Conservation (phyloP, 2,113 vertebrate genomes). For the Notarius lentiginosus region DNA sequence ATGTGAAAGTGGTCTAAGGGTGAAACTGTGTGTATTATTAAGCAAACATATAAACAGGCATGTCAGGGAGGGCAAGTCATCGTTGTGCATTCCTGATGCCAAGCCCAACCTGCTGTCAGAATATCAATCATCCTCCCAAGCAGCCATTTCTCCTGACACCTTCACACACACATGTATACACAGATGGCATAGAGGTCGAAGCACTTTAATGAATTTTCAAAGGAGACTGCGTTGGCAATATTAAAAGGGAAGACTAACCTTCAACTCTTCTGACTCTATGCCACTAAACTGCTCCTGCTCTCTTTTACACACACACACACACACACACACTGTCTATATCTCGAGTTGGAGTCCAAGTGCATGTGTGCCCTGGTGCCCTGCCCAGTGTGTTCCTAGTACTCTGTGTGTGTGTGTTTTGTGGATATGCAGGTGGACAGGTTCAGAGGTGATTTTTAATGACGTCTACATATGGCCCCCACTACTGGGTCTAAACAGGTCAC, state of each 20-base stretch:
- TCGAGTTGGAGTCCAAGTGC: background rate
- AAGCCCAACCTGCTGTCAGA: constrained; percentile 57
- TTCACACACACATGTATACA: constrained; percentile 34
- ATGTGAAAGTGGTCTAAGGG: background rate
- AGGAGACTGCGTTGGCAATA: constrained; percentile 66
- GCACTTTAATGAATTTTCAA: constrained; percentile 74
- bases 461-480: constrained; percentile 67
- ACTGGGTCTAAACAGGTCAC: constrained; percentile 57
- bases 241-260: constrained; percentile 67
- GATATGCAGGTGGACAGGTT: constrained; percentile 49
- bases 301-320: background rate
- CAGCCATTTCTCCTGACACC: constrained; percentile 35
- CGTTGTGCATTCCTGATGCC: constrained; percentile 49
- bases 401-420: constrained; percentile 9
- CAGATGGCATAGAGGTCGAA: constrained; percentile 66
- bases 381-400: background rate
- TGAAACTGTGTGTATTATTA: constrained; percentile 3
- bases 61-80: background rate
- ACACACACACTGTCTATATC: background rate
- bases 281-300: background rate
- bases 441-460: constrained; percentile 69
- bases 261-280: constrained; percentile 61
- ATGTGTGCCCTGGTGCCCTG: background rate
- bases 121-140: constrained; percentile 64
- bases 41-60: background rate